Evolutionary conservation across 2,113 vertebrate species (phyloP), one percentile per base, ranked within the genome.

Genomic region (Paratilapia polleni): DNA sequence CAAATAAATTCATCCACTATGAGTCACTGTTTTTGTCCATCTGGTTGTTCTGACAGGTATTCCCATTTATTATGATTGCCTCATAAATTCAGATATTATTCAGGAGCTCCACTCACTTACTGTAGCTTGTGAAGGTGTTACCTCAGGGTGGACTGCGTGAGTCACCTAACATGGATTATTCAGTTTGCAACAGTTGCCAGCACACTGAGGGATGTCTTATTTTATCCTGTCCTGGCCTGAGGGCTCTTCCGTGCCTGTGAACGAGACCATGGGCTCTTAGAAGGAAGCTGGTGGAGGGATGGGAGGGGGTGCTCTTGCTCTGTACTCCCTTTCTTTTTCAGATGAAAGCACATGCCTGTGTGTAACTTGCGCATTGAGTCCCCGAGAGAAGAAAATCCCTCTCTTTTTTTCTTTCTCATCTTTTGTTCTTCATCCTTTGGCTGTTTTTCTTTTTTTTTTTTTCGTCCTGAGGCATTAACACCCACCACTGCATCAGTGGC

Each of bases 91-190:
- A 58, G 49, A 24, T 31, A 22, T 84, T 78, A 79, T 70, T 80
- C 59, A 82, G 78, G 15, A 61, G 31, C 79, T 78, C 12, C 0
- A 0, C n/a, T n/a, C n/a, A n/a, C 57, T 84, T 56, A 2, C 54
- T 60, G 62, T 14, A 61, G 80, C 57, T 24, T 57, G 43, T 64
- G 75, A 61, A 59, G 80, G 80, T 82, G 66, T 83, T 77, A 17
- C 81, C 57, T 77, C 41, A 60, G 81, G 84, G 63, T 31, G 78
- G 84, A 58, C 85, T 24, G 60, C n/a, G n/a, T 6, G 31, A 54
- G 89, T 88, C 90, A 77, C 83, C 78, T 61, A 59, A 88, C 88
- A 92, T 88, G 80, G 89, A 89, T 92, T 87, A 93, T 87, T 92
- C 83, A 92, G 76, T 59, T 60, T 38, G 79, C 75, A 86, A 90